Conservation (phyloP, 64 coral and sea anemone species). For the Hydrozoanthus tunicans region DNA sequence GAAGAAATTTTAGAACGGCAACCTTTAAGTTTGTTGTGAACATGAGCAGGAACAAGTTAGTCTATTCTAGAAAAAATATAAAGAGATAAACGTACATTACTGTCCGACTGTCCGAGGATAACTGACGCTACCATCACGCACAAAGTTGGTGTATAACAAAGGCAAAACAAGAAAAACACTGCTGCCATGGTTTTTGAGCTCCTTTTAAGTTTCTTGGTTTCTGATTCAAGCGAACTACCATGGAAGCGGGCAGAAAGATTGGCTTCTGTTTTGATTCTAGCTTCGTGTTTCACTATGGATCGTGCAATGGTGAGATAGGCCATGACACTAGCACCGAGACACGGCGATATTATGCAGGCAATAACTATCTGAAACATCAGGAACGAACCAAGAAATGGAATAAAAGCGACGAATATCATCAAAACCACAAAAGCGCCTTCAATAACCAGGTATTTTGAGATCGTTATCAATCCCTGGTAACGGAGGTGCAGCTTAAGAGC, state of each 20-base stretch:
- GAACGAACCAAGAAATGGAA: conserved; percentile 21
- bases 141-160: conserved; percentile 39
- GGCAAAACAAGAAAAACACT: conserved; percentile 33
- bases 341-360: conserved; percentile 32
- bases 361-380: conserved; percentile 21
- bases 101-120: background rate
- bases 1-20: too few relatives aligned
- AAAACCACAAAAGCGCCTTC: conserved; percentile 20
- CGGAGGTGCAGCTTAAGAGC: conserved; percentile 74
- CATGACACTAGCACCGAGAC: background rate
- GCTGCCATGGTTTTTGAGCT: conserved; percentile 41
- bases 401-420: conserved; percentile 1
- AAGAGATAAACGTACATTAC: background rate
- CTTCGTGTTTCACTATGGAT: conserved; percentile 27
- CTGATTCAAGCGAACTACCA: background rate
- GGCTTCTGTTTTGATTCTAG: background rate
- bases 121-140: conserved; percentile 49
- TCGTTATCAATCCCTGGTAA: conserved; percentile 59
- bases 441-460: conserved; percentile 22
- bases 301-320: conserved; percentile 28
- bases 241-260: background rate
- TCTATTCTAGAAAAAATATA: background rate
- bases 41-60: background rate
- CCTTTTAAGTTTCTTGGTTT: conserved; percentile 4
- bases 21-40: too few relatives aligned